A percentile compares a stretch with the other conserved stretches of the same genome.
Conservation (phyloP, 2,888 invertebrate species). For the Drymonia ruficornis region DNA sequence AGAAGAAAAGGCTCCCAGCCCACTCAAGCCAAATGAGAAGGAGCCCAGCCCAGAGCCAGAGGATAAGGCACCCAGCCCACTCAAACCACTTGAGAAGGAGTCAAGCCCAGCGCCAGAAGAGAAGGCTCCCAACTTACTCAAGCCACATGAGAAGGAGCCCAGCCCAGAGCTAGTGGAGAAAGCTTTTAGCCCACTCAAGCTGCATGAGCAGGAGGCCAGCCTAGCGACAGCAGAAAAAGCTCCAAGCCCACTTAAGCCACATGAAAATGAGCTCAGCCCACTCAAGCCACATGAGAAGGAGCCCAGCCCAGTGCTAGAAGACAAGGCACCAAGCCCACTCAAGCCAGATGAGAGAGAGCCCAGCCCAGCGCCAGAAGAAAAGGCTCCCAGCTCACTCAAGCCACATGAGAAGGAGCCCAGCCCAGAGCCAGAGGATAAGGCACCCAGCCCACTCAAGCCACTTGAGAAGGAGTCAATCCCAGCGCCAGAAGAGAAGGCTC, state of each 20-base stretch:
- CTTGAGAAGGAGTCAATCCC: slow-evolving; percentile 13
- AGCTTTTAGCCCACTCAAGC: no score
- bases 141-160: no score
- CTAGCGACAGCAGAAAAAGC: slow-evolving; percentile 9
- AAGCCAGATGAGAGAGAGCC: slow-evolving; percentile 5
- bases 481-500: slow-evolving; percentile 9
- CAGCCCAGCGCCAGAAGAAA: neutral
- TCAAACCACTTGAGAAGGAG: no score
- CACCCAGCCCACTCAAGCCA: slow-evolving; percentile 8
- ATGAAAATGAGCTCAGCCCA: slow-evolving; percentile 9
- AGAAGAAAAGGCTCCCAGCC: slow-evolving; percentile 9
- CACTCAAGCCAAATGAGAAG: slow-evolving; percentile 4
- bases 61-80: no score
- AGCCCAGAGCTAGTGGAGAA: no score
- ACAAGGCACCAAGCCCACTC: slow-evolving; percentile 3
- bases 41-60: no score
- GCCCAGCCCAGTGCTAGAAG: slow-evolving; percentile 2
- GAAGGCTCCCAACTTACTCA: no score
- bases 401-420: slow-evolving; percentile 15
- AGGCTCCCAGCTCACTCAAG: neutral
- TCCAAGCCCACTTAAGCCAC: slow-evolving; percentile 7
- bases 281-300: slow-evolving; percentile 5
- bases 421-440: slow-evolving; percentile 8
- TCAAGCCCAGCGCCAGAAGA: no score
- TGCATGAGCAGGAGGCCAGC: slow-evolving; percentile 13